Conservation (phyloP, 2,113 vertebrate species). For the Coptodon bakossiorum region DNA sequence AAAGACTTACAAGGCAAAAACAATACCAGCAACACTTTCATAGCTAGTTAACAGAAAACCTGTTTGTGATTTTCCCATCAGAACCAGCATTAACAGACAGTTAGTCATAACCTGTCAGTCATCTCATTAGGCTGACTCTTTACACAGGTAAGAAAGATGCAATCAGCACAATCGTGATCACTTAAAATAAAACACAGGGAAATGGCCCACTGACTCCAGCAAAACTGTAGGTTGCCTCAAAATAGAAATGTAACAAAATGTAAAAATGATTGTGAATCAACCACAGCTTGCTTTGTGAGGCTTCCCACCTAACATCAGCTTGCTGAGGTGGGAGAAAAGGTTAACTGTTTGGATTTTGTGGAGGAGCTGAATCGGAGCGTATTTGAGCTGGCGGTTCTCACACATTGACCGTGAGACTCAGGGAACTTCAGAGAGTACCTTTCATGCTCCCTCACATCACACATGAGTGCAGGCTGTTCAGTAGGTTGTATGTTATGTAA, state of each 20-base stretch:
- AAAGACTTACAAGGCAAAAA: background rate
- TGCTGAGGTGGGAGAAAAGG: background rate
- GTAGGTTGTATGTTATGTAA: background rate
- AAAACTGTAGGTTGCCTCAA: background rate
- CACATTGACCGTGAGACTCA: background rate
- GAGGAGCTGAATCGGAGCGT: background rate
- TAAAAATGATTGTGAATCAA: background rate
- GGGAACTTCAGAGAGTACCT: background rate
- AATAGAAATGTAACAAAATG: background rate
- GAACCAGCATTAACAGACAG: background rate
- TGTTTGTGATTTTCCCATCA: background rate
- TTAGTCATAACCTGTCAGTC: background rate
- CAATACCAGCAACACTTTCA: background rate
- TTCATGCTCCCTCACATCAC: rapidly evolving
- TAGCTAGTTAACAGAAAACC: background rate
- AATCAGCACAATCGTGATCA: background rate
- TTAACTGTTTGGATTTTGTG: background rate
- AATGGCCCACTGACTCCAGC: background rate
- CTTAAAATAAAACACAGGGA: background rate
- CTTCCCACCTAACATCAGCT: background rate
- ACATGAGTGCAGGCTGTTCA: background rate
- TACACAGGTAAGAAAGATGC: background rate
- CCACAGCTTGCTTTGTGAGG: background rate
- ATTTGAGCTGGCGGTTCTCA: background rate
- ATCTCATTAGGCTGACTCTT: background rate